Conservation (phyloP, 1,140 invertebrate species). For the Pissodes strobi region DNA sequence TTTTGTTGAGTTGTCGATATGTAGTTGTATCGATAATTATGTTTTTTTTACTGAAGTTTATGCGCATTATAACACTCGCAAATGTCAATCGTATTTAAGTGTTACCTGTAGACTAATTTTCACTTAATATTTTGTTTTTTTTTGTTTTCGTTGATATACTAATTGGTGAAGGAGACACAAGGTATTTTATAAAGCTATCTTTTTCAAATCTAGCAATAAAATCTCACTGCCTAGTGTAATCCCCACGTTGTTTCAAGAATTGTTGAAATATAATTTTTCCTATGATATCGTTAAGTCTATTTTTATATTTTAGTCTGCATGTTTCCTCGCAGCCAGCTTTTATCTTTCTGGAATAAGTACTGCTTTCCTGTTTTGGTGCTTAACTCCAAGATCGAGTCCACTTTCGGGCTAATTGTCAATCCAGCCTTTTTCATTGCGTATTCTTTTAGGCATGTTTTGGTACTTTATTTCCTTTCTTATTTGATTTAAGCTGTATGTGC, state of each 20-base stretch:
- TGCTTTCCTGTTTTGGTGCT: neutral
- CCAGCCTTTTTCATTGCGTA: neutral
- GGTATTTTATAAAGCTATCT: too few relatives aligned
- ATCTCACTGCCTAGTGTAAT: neutral
- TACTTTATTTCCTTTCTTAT: neutral
- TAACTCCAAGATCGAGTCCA: neutral
- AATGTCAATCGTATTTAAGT: too few relatives aligned
- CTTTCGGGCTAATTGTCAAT: neutral
- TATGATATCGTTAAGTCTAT: neutral
- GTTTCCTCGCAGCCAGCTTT: neutral
- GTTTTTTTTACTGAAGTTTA: too few relatives aligned
- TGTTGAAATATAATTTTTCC: neutral
- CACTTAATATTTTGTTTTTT: too few relatives aligned
- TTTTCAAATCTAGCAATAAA: neutral
- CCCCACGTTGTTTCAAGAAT: neutral
- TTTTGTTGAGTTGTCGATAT: too few relatives aligned
- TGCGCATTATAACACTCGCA: too few relatives aligned
- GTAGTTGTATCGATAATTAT: too few relatives aligned
- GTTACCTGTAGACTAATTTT: too few relatives aligned
- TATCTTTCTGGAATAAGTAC: neutral
- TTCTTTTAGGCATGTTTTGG: neutral
- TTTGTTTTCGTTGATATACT: too few relatives aligned
- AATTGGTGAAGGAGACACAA: too few relatives aligned
- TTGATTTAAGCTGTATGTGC: neutral
- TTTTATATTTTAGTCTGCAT: neutral